Evolutionary conservation across 1,140 invertebrate species (phyloP), one percentile per base, ranked within the genome.

Genomic region (Papilio glaucus): DNA sequence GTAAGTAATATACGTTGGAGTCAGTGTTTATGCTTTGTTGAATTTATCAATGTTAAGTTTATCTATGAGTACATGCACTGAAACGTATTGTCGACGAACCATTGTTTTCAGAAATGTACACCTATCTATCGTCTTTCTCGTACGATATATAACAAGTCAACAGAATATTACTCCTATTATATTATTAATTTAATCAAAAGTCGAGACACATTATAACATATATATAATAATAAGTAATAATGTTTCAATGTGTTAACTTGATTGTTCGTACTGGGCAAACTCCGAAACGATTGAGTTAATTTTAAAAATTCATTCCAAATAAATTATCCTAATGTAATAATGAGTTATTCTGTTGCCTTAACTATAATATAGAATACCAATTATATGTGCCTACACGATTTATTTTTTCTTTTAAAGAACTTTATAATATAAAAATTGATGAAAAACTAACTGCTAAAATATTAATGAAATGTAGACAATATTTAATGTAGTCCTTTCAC

Each of bases 31-130:
- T 24, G 21, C 21, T 57, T 57, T 57, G 49, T 57, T 13, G 24
- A 26, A 12, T 57, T 57, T 57, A 57, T 57, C 21, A 57, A 57
- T 57, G 49, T 57, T 57, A 57, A 57, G 49, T 57, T 24, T 57
- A 57, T 57, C 49, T 57, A 57, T 57, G 21, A 57, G 21, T 57
- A 57, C 49, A 57, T 10, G 18, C 49, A 57, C 49, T 57, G 24
- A 57, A 24, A 57, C 21, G 21, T 53, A 53, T 53, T 53, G 49
- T 57, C 49, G 18, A 57, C 9, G 9, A 53, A 53, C 49, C 21
- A 57, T 57, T 57, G 49, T 57, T 57, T 57, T 24, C 21, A 57
- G 49, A 41, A 41, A 41, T 41, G 29, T 33, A 49, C 21, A 5
- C 49, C 21, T 57, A 57, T 57, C 49, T 57, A 5, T 24, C 49